phyloP scores from a whole-genome alignment of 2,113 vertebrate genomes.

The Halcyon malimbica region DNA sequence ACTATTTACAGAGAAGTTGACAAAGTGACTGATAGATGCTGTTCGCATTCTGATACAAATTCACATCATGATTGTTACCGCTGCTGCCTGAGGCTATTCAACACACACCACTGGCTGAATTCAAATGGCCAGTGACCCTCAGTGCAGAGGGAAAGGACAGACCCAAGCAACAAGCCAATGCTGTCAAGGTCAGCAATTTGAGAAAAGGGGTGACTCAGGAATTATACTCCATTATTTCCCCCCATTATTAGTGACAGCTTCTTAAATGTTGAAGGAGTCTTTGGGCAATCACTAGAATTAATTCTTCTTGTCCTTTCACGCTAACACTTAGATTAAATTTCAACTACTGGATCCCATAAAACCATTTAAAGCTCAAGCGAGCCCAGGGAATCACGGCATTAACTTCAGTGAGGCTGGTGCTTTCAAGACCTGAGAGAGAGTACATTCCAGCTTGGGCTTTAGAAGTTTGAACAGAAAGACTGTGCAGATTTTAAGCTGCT shows the following conservation, averaged over 20 bases:
- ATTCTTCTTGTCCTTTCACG: not conserved
- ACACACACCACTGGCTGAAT: not conserved
- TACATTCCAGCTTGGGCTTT: not conserved
- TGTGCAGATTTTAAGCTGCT: not conserved
- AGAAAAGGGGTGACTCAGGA: accelerated
- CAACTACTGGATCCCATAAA: not conserved
- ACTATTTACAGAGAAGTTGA: not conserved
- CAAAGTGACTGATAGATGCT: not conserved
- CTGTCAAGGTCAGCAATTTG: not conserved
- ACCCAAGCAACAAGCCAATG: not conserved
- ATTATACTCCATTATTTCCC: not conserved
- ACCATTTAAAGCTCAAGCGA: not conserved
- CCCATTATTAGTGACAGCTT: not conserved
- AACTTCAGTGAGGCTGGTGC: not conserved
- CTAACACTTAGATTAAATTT: not conserved
- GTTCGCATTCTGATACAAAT: not conserved
- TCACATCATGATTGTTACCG: not conserved
- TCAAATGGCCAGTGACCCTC: not conserved
- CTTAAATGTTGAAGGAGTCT: not conserved
- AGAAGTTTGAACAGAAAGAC: not conserved
- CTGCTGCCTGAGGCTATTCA: not conserved
- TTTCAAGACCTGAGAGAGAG: not conserved
- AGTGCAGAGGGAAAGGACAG: not conserved
- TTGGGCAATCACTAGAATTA: not conserved
- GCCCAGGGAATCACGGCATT: accelerated